phyloP scores from a whole-genome alignment of 2,888 invertebrate species.

The Ennomos fuscantarius region DNA sequence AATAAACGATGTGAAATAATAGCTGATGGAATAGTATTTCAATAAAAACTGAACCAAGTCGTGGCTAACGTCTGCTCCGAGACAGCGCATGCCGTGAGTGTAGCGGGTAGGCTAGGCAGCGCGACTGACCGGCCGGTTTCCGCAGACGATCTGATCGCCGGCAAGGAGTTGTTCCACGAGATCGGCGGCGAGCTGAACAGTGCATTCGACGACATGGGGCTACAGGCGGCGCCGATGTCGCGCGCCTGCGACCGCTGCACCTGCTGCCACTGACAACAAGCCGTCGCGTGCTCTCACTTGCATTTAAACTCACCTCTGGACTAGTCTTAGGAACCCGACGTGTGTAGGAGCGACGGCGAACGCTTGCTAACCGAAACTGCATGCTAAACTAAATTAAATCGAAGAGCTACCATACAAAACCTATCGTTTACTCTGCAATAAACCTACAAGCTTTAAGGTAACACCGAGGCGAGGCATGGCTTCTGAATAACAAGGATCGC shows the following conservation, averaged over 20 bases:
- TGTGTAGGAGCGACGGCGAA: slow-evolving; percentile 18
- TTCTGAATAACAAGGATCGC: slow-evolving; percentile 77
- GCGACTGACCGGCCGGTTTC: slow-evolving; percentile 62
- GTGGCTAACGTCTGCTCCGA: slow-evolving; percentile 22
- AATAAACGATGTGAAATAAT: slow-evolving; percentile 65
- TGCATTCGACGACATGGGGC: slow-evolving; percentile 90
- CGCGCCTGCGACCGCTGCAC: slow-evolving; percentile 73
- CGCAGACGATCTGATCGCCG: slow-evolving; percentile 92
- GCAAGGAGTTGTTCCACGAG: slow-evolving; percentile 96
- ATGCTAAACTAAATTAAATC: slow-evolving; percentile 51
- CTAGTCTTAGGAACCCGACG: background rate
- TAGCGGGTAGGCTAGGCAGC: slow-evolving; percentile 37
- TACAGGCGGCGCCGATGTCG: slow-evolving; percentile 48
- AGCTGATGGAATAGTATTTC: slow-evolving; percentile 80
- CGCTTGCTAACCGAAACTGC: slow-evolving; percentile 58
- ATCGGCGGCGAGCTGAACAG: slow-evolving; percentile 97
- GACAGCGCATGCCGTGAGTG: slow-evolving; percentile 48
- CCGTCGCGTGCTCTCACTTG: slow-evolving; percentile 48
- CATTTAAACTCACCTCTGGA: slow-evolving; percentile 56
- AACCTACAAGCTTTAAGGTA: slow-evolving; percentile 55
- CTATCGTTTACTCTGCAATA: slow-evolving; percentile 41
- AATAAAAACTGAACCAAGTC: slow-evolving; percentile 35
- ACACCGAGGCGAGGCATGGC: slow-evolving; percentile 74
- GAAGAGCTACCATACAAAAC: slow-evolving; percentile 30
- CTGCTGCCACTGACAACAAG: slow-evolving; percentile 69